Conservation (phyloP, 2,888 invertebrate species). For the Pammene fasciana region DNA sequence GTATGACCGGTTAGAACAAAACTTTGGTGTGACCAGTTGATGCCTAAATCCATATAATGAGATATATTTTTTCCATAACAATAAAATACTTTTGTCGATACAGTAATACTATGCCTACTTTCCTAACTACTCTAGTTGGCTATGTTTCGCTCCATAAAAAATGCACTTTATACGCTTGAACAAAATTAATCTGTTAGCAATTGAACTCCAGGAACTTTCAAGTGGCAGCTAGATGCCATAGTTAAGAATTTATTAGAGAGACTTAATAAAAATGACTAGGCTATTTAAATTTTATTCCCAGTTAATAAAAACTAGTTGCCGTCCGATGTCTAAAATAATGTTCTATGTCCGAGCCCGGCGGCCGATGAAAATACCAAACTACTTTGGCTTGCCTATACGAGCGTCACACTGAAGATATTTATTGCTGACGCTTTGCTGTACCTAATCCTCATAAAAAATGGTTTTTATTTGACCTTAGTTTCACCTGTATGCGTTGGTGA, state of each 20-base stretch:
- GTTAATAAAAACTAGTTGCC: slow-evolving; percentile 36
- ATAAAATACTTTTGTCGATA: no score
- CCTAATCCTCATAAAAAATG: slow-evolving; percentile 18
- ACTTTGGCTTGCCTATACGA: slow-evolving; percentile 44
- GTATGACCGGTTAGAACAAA: no score
- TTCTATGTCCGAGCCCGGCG: slow-evolving; percentile 44
- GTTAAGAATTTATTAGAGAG: slow-evolving; percentile 31
- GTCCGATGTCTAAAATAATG: slow-evolving; percentile 45
- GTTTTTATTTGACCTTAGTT: slow-evolving; percentile 4
- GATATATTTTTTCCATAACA: no score
- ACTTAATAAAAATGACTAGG: slow-evolving; percentile 31
- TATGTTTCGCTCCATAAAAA: slow-evolving; percentile 18
- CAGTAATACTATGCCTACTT: no score
- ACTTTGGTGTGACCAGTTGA: no score
- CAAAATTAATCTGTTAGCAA: slow-evolving; percentile 26
- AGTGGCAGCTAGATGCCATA: slow-evolving; percentile 33
- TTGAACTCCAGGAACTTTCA: slow-evolving; percentile 37
- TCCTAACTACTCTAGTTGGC: background rate
- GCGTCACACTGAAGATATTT: slow-evolving; percentile 43
- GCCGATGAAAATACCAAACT: slow-evolving; percentile 46
- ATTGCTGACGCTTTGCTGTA: slow-evolving; percentile 28
- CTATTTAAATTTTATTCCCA: slow-evolving; percentile 36
- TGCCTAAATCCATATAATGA: no score
- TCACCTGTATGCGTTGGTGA: background rate
- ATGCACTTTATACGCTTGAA: slow-evolving; percentile 10